Base-by-base conservation (phyloP, 2,888 invertebrate genomes). In the Hydropsyche betteni region DNA sequence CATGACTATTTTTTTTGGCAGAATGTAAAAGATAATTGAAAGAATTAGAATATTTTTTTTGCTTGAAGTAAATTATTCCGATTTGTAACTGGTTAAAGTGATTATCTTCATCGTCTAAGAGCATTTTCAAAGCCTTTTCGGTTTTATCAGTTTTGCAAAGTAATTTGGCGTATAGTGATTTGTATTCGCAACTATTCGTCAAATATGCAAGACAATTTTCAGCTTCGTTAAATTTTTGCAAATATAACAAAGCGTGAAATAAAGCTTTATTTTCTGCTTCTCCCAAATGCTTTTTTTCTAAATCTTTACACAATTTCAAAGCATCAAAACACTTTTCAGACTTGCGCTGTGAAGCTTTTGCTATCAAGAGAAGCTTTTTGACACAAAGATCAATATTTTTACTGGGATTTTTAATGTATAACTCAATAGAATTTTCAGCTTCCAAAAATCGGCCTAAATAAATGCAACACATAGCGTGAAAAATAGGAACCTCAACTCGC, bases 1-100 rank as follows among this genome's bases (percentile, higher is more conserved):
- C 90, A 81, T 92, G 90, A n/a, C 93, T 90, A 82, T 94, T 91
- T 10, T 91, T 83, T 83, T 94, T 91, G 0, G 91, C 91, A 69
- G 92, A 90, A 86, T 89, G 92, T 5, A 94, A 83, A 80, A 93
- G 89, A 78, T 89, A 89, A 76, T 89, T 85, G 50, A 92, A 84
- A 80, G 91, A 89, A 79, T 91, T 89, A 50, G 89, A 87, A 83
- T 87, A 89, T 76, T 91, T 84, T 58, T 87, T 83, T 16, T 89
- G 81, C 81, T 88, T 84, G 88, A 89, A 91, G 82, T 90, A 88
- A 74, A 91, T 86, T 81, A 86, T 85, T 1, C 91, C 92, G 71
- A 91, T 84, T 82, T 89, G 87, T 76, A 89, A 84, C 84, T 89
- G 89, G 79, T 88, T 87, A 76, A 90, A 85, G 78, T 84, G 83